These are phyloP conservation scores for Oryzias melastigma DNA, from an alignment of 2,113 vertebrate species.

Conservation along the genomic window DNA sequence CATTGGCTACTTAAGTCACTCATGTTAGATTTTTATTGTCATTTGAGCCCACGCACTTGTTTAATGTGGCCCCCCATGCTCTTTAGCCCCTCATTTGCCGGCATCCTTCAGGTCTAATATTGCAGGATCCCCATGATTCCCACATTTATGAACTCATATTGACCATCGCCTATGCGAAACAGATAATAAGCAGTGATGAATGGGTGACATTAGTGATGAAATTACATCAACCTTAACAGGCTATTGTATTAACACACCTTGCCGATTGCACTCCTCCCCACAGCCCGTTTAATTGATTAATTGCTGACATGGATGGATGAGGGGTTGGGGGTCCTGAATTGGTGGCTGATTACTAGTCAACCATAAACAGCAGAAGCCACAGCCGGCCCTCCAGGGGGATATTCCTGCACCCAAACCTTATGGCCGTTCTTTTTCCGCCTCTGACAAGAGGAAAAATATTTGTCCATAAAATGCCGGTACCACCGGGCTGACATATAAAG, in stretches of 20 bases:
- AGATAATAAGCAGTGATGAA: conserved; percentile 71
- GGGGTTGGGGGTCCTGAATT: conserved; percentile 64
- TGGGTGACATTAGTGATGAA: conserved; percentile 73
- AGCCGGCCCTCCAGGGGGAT: conserved; percentile 70
- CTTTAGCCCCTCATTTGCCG: conserved; percentile 43
- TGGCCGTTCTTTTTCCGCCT: conserved; percentile 72
- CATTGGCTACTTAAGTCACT: neutral
- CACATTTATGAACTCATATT: conserved; percentile 71
- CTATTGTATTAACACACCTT: conserved; percentile 74
- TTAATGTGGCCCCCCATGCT: conserved; percentile 22
- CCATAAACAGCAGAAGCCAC: conserved; percentile 71
- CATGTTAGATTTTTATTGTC: conserved; percentile 5
- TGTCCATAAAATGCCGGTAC: conserved; percentile 69
- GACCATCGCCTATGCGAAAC: conserved; percentile 67
- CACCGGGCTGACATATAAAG: conserved; percentile 71
- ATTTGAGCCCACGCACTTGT: conserved; percentile 19
- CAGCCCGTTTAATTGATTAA: conserved; percentile 75
- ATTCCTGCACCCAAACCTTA: conserved; percentile 72
- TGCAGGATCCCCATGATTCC: conserved; percentile 48
- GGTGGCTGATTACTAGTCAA: conserved; percentile 73
- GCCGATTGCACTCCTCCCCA: conserved; percentile 53
- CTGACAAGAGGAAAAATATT: conserved; percentile 75
- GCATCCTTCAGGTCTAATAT: conserved; percentile 50
- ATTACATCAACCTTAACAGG: conserved; percentile 74
- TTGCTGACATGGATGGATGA: conserved; percentile 73